A percentile compares a stretch with the other conserved stretches of the same genome.
phyloP scores from a whole-genome alignment of 2,797 vertebrate species.

The Champsocephalus gunnari region DNA sequence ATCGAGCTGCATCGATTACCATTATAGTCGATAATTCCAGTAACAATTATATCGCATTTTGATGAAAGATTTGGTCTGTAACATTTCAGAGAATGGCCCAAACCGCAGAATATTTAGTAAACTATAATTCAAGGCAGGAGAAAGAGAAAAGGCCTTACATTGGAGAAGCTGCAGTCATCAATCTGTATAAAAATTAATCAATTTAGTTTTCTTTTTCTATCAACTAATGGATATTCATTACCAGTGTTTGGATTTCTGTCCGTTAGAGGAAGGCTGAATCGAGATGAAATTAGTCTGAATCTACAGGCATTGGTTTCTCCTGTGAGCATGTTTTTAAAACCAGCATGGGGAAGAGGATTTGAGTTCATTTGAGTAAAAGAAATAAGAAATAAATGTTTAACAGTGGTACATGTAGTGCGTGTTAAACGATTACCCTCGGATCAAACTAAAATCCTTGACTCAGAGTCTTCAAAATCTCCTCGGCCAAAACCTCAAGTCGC shows the following conservation, averaged over 20 bases:
- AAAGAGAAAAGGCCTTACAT: background rate
- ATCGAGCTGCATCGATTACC: background rate
- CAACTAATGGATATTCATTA: background rate
- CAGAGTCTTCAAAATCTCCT: conserved; percentile 10
- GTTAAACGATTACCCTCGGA: background rate
- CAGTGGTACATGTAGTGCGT: background rate
- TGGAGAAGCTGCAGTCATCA: background rate
- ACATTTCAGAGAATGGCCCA: background rate
- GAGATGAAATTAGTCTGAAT: background rate
- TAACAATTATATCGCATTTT: background rate
- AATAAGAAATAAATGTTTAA: background rate
- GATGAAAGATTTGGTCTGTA: background rate
- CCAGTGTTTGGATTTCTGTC: background rate
- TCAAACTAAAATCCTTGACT: conserved; percentile 18
- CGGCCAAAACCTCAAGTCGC: background rate
- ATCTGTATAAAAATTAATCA: too few relatives aligned
- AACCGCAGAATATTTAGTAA: background rate
- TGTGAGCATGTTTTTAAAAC: background rate
- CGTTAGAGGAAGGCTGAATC: background rate
- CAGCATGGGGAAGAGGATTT: background rate
- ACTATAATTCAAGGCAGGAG: background rate
- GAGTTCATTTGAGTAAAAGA: background rate
- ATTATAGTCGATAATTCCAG: background rate
- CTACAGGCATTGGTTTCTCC: background rate
- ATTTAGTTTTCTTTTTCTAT: background rate